A percentile compares a stretch with the other conserved stretches of the same genome.
Evolutionary conservation across 2,888 invertebrate species (phyloP).

Genomic region (Sussaba pulchella): DNA sequence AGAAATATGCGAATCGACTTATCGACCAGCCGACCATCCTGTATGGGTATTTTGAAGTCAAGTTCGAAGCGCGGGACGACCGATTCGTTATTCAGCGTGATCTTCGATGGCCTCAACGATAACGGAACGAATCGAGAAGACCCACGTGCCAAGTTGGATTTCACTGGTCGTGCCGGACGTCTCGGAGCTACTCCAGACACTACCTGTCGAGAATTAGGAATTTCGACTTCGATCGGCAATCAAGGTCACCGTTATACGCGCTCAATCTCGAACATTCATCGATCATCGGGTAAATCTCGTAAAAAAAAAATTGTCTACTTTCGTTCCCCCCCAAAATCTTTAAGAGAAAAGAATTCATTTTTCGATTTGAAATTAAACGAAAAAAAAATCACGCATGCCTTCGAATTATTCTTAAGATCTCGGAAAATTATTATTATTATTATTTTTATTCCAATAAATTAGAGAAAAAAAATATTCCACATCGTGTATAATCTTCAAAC

Average conservation of each 20-base stretch:
- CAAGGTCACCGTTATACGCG: neutral
- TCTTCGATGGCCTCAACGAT: slow-evolving; percentile 13
- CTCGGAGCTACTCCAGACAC: slow-evolving; percentile 17
- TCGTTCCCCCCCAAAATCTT: no score
- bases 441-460: no score
- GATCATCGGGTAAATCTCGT: neutral
- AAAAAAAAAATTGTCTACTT: neutral
- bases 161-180: slow-evolving; percentile 7
- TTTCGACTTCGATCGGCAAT: neutral
- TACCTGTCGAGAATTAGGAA: slow-evolving; percentile 13
- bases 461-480: no score
- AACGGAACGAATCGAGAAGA: slow-evolving; percentile 12
- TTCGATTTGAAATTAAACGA: no score
- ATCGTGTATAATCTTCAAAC: no score
- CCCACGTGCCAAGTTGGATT: slow-evolving; percentile 27
- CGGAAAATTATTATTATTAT: no score
- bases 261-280: neutral
- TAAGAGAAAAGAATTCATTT: no score
- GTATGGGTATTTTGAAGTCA: neutral
- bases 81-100: slow-evolving; percentile 26
- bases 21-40: neutral
- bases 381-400: slow-evolving; percentile 7
- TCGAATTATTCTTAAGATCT: slow-evolving; percentile 31
- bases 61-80: neutral
- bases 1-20: slow-evolving; percentile 2